Evolutionary conservation across 2,888 invertebrate genomes (phyloP).

Genomic region (Meiosimyza decipiens): DNA sequence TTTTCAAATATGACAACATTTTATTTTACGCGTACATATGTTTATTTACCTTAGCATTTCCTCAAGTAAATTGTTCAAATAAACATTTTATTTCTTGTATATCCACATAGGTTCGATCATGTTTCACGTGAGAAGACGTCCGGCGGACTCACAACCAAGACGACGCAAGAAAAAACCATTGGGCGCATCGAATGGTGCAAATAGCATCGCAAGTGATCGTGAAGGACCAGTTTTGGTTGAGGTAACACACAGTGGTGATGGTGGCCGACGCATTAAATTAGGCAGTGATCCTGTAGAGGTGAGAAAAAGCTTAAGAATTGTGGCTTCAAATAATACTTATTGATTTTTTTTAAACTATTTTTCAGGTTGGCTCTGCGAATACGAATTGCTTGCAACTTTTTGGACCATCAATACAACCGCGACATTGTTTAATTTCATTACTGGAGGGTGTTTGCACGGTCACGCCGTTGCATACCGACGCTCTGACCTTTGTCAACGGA

Average conservation of each 20-base stretch:
- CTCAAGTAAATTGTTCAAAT: not conserved
- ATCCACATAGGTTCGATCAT: conserved; percentile 85
- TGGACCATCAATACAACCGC: conserved; percentile 91
- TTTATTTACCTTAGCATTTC: conserved; percentile 27
- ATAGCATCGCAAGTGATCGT: conserved; percentile 71
- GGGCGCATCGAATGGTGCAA: conserved; percentile 68
- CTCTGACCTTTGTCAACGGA: conserved; percentile 94
- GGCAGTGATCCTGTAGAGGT: conserved; percentile 76
- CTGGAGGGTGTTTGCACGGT: conserved; percentile 93
- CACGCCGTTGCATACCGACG: conserved; percentile 92
- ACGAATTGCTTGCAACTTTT: conserved; percentile 82
- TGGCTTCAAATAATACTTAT: not conserved
- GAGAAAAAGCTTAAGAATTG: conserved; percentile 35
- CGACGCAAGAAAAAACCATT: conserved; percentile 86
- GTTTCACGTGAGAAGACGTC: conserved; percentile 95
- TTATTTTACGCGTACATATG: not conserved
- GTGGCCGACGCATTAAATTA: conserved; percentile 73
- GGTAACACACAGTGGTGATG: conserved; percentile 70
- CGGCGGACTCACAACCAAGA: conserved; percentile 89
- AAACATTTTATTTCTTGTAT: conserved; percentile 8
- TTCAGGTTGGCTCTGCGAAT: conserved; percentile 80
- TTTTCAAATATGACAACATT: not conserved
- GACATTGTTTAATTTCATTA: conserved; percentile 94
- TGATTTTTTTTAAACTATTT: not conserved
- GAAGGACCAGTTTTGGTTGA: conserved; percentile 77